Base-by-base conservation (phyloP, 2,113 vertebrate genomes). In the Caranx melampygus region DNA sequence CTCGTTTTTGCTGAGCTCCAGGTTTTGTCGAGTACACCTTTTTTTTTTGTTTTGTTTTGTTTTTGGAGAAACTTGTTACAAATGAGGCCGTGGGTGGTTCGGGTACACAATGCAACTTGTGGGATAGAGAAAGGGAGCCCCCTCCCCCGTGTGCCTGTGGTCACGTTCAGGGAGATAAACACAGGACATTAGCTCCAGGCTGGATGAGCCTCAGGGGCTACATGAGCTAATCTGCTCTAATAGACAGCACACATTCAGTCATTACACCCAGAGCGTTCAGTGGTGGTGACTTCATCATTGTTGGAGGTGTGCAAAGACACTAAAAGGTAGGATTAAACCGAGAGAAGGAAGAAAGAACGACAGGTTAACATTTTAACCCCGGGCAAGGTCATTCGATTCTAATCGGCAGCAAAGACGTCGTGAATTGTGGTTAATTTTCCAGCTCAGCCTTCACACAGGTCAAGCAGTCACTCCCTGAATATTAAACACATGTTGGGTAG, bases 121-220 rank as follows among this genome's bases (percentile, higher is more conserved):
- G 61, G 11, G 69, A 20, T 18, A 0, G 66, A 31, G n/a, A n/a
- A 13, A 16, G 57, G 21, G 33, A 20, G 31, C 68, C 45, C 20
- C 4, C 26, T 51, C 20, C 4, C 26, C 20, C 0, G 16, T 31
- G 57, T 21, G 79, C 79, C 76, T 54, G 58, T 5, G 45, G 78
- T 80, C 78, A 42, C 78, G 78, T 84, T 78, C 61, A 26, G 15
- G 68, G 69, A 88, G 83, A 90, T 84, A 86, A 90, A 88, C 63
- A 83, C 65, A 73, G 82, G 81, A 87, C 87, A 85, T 88, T 83
- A 86, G 83, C 85, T 76, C 3, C 61, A 31, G 87, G 86, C 74
- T 77, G 79, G 47, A 88, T 59, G 88, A 87, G 87, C 84, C 87
- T 88, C 88, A 1, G 72, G 82, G 79, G 80, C 85, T 16, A 54